A percentile compares a stretch with the other conserved stretches of the same genome.
Conservation (phyloP, 2,888 invertebrate species). For the Drosophila meridionalis region DNA sequence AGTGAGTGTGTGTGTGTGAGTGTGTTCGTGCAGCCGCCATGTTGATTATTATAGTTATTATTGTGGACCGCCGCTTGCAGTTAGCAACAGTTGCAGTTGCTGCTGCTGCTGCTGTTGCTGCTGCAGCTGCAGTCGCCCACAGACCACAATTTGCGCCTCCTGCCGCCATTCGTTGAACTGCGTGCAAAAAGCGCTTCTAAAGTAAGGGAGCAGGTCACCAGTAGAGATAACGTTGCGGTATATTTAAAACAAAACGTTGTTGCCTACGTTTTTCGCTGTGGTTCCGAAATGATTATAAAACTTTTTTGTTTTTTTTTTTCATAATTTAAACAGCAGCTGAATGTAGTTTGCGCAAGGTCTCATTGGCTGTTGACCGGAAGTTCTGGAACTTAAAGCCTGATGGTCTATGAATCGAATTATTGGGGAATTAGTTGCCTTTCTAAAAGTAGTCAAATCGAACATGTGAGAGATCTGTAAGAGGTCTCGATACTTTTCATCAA, state of each 20-base stretch:
- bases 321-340: not conserved
- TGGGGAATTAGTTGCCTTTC: not conserved
- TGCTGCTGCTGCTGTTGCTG: conserved; percentile 42
- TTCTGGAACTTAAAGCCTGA: not conserved
- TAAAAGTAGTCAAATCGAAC: not conserved
- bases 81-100: conserved; percentile 49
- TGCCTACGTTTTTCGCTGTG: conserved; percentile 7
- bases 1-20: conserved; percentile 20
- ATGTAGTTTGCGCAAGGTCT: not conserved
- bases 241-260: conserved; percentile 54
- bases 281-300: not conserved
- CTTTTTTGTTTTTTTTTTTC: not conserved
- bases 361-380: not conserved
- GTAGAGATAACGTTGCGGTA: conserved; percentile 61
- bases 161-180: conserved; percentile 11
- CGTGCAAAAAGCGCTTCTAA: not conserved
- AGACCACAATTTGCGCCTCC: not conserved
- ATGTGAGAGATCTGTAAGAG: too few species aligned
- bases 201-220: conserved; percentile 1
- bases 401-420: not conserved
- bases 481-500: too few species aligned
- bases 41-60: conserved; percentile 77
- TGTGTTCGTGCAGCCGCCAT: conserved; percentile 49
- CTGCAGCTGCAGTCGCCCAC: conserved; percentile 36
- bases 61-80: conserved; percentile 55